These are phyloP conservation scores for Linnaemya vulpina DNA, from an alignment of 2,888 invertebrate genomes.

Conservation along the genomic window DNA sequence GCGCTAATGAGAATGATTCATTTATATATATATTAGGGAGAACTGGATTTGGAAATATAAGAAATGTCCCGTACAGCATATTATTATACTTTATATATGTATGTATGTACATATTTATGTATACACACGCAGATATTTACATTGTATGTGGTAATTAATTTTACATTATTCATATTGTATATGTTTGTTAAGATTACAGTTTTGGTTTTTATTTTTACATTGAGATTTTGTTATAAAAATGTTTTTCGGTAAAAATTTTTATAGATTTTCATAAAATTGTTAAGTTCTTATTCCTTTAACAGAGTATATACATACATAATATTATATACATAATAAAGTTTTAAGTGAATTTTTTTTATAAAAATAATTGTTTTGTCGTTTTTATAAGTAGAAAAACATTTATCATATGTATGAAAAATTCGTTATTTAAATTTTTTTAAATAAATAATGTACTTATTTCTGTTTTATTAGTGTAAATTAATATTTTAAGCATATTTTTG, in stretches of 20 bases:
- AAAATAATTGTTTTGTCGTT: constrained; percentile 65
- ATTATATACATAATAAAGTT: constrained; percentile 7
- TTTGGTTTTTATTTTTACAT: constrained; percentile 43
- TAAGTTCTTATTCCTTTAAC: constrained; percentile 30
- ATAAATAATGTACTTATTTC: constrained; percentile 69
- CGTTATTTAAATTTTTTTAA: constrained; percentile 73
- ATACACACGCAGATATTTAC: no score
- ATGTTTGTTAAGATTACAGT: constrained; percentile 9
- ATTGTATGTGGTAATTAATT: not conserved
- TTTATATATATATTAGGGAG: no score
- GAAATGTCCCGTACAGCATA: constrained; percentile 37
- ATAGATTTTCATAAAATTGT: constrained; percentile 30
- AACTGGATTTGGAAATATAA: not conserved
- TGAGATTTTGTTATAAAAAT: constrained; percentile 61
- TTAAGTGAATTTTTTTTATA: constrained; percentile 68
- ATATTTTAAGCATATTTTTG: constrained; percentile 68
- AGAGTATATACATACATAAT: not conserved
- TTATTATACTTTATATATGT: not conserved
- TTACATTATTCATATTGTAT: constrained; percentile 1
- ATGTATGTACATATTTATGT: not conserved
- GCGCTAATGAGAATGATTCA: no score
- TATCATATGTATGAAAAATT: constrained; percentile 73
- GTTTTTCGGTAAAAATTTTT: constrained; percentile 58
- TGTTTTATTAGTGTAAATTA: constrained; percentile 60
- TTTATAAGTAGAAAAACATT: constrained; percentile 74